Evolutionary conservation across 1,140 invertebrate species (phyloP), one percentile per base, ranked within the genome.

Genomic region (Macrobrachium nipponense): DNA sequence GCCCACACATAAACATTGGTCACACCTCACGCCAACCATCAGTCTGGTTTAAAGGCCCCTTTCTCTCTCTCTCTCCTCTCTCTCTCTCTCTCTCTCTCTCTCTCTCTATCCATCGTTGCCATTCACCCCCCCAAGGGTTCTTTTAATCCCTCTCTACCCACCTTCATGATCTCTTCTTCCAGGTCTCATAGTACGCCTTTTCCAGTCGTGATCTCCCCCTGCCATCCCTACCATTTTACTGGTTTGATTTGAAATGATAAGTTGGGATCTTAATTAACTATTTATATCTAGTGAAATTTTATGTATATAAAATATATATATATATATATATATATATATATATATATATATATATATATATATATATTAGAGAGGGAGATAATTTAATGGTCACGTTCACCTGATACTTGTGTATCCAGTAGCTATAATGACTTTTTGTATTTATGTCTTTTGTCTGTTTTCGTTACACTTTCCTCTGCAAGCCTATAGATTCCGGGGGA

Each of bases 21-120:
- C 51, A 51, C 51, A 51, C 72, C 12, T 15, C 17, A 17, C n/a
- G 17, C 68, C 68, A 11, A 36, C 68, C 68, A 18, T 27, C 27
- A 36, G n/a, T 43, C 23, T 72, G 14, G 23, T 72, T 15, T 72
- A 20, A 23, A 10, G 23, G 15, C n/a, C 23, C 15, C 23, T 36
- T 36, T 15, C 15, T 72, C 23, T 11, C 23, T 0, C 68, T 36
- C 66, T 12, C 36, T 27, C 20, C n/a, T 70, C 36, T 70, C 14
- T 76, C 17, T 76, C 27, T 76, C 27, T 76, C 73, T 76, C 73
- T 76, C 73, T 43, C 73, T 76, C 73, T 76, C 27, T 76, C 27
- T 76, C 27, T 76, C 27, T 76, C 27, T 2, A 4, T 36, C 27
- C 27, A 36, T 51, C 51, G 51, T 12, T 51, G 0, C 51, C 51